Percentiles rank a stretch among this genome's conserved stretches.
Conservation (phyloP, 2,113 vertebrate species). For the Neogale vison region DNA sequence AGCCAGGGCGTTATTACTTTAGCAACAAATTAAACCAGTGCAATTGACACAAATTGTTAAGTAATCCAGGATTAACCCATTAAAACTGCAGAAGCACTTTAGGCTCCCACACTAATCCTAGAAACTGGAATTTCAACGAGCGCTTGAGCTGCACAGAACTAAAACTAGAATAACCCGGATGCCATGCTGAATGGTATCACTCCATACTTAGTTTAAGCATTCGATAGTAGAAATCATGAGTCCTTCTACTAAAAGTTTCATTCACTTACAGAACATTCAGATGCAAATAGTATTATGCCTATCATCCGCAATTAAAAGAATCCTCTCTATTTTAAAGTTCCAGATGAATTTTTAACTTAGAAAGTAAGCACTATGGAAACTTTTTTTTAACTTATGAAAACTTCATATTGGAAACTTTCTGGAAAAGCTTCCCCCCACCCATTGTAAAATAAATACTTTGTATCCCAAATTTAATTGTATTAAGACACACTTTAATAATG, state of each 20-base stretch:
- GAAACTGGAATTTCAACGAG: constrained; percentile 48
- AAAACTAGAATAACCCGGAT: constrained; percentile 61
- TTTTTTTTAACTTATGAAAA: constrained; percentile 68
- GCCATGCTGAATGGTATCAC: constrained; percentile 58
- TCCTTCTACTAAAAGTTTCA: constrained; percentile 69
- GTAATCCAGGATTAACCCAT: constrained; percentile 78
- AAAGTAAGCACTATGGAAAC: constrained; percentile 66
- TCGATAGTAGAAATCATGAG: constrained; percentile 52
- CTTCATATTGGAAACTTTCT: constrained; percentile 61
- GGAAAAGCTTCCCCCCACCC: constrained; percentile 62
- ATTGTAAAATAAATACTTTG: constrained; percentile 81
- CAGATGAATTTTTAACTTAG: constrained; percentile 73
- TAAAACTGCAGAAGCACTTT: constrained; percentile 64
- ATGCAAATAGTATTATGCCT: constrained; percentile 59
- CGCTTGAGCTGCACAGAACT: constrained; percentile 65
- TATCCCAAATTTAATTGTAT: constrained; percentile 79
- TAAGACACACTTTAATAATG: constrained; percentile 79
- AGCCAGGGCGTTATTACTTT: constrained; percentile 66
- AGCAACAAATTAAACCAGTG: constrained; percentile 79
- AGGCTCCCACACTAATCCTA: constrained; percentile 46
- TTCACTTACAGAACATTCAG: constrained; percentile 65
- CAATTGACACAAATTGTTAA: constrained; percentile 71
- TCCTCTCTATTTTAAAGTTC: constrained; percentile 71
- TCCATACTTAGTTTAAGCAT: constrained; percentile 56
- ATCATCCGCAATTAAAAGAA: constrained; percentile 68